These are phyloP conservation scores for Gonocerus acuteangulatus DNA, from an alignment of 2,888 invertebrate species.

Conservation along the genomic window DNA sequence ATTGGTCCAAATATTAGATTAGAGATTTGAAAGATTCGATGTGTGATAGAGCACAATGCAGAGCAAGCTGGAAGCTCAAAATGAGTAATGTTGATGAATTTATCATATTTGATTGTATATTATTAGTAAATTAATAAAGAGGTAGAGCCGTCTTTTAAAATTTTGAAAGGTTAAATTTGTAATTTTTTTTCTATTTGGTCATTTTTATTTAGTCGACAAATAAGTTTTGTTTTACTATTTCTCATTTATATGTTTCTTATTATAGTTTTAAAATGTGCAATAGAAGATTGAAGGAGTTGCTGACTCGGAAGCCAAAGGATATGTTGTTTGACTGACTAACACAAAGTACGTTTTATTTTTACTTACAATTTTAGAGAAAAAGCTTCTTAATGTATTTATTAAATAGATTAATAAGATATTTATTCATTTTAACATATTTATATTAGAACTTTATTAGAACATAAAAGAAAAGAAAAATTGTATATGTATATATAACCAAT, in stretches of 20 bases:
- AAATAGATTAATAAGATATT: slow-evolving; percentile 34
- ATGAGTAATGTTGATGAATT: slow-evolving; percentile 29
- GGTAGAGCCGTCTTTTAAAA: slow-evolving; percentile 27
- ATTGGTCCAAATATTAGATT: slow-evolving; percentile 23
- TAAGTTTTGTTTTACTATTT: slow-evolving; percentile 20
- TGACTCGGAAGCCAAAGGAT: slow-evolving; percentile 21
- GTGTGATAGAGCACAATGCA: slow-evolving; percentile 29
- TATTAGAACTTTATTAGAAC: slow-evolving; percentile 33
- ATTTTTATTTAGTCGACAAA: background rate
- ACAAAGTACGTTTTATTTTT: slow-evolving; percentile 31
- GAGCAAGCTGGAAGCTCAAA: slow-evolving; percentile 33
- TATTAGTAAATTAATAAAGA: slow-evolving; percentile 1
- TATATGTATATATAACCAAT: slow-evolving; percentile 12
- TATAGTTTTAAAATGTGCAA: slow-evolving; percentile 34
- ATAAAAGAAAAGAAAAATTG: slow-evolving; percentile 23
- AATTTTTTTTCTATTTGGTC: slow-evolving; percentile 4
- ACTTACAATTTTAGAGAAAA: slow-evolving; percentile 33
- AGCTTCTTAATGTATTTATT: slow-evolving; percentile 36
- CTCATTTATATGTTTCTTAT: slow-evolving; percentile 15
- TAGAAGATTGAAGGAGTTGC: slow-evolving; percentile 26
- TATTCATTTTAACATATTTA: slow-evolving; percentile 36
- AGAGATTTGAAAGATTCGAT: slow-evolving; percentile 9
- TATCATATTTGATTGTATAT: slow-evolving; percentile 28
- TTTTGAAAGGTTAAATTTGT: slow-evolving; percentile 9
- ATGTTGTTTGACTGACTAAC: slow-evolving; percentile 29